A percentile compares a stretch with the other conserved stretches of the same genome.
phyloP scores from a whole-genome alignment of 2,888 invertebrate species.

The Drosophila limbata region DNA sequence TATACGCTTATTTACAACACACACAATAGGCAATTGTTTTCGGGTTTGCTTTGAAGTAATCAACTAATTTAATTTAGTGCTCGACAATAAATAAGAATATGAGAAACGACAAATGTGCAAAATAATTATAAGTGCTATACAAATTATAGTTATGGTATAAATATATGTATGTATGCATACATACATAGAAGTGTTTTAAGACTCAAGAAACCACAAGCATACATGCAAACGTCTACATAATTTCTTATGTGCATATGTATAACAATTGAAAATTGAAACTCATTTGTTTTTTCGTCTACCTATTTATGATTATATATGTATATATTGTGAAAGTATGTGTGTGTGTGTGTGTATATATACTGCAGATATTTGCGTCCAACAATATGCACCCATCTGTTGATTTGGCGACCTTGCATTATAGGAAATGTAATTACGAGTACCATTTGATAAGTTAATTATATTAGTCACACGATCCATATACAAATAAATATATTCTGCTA shows the following conservation, averaged over 20 bases:
- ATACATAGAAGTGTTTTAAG: constrained; percentile 5
- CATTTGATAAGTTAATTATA: constrained; percentile 21
- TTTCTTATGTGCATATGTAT: constrained; percentile 5
- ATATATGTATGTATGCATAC: background rate
- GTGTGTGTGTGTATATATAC: constrained; percentile 1
- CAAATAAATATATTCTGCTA: background rate
- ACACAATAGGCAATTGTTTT: constrained; percentile 19
- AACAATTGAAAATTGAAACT: constrained; percentile 23
- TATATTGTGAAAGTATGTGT: background rate
- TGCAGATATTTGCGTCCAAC: constrained; percentile 18
- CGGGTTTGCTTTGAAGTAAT: constrained; percentile 13
- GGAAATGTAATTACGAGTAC: constrained; percentile 17
- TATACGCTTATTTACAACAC: constrained; percentile 28
- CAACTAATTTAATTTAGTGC: constrained; percentile 8
- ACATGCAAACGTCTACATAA: constrained; percentile 3
- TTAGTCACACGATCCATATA: constrained; percentile 19
- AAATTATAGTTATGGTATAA: constrained; percentile 4
- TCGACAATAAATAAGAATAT: background rate
- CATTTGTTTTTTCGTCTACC: constrained; percentile 13
- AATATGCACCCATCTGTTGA: constrained; percentile 46
- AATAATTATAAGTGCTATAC: constrained; percentile 20
- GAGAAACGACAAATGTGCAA: background rate
- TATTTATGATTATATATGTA: constrained; percentile 7
- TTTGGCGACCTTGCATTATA: constrained; percentile 21
- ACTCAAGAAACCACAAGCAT: constrained; percentile 5